These are phyloP conservation scores for Amblyjoppa fuscipennis DNA, from an alignment of 2,888 invertebrate species.

Conservation along the genomic window DNA sequence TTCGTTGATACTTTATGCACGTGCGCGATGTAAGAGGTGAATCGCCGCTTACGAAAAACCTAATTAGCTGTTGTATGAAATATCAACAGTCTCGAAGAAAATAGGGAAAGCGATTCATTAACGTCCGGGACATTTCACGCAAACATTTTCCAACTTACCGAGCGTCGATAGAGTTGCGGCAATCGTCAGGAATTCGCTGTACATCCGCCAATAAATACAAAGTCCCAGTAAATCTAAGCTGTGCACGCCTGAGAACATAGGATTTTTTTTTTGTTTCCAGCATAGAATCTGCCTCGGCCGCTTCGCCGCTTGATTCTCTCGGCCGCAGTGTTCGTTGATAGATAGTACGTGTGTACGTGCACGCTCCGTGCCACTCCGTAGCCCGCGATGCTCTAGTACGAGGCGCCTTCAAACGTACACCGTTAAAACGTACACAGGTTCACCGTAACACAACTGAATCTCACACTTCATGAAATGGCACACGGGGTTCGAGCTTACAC, in stretches of 20 bases:
- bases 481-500: no score
- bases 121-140: no score
- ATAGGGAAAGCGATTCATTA: no score
- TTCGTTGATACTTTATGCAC: no score
- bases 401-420: background rate
- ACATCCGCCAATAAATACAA: background rate
- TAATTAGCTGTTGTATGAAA: no score
- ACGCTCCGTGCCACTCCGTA: background rate
- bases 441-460: no score
- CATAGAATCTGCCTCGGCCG: background rate
- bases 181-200: background rate
- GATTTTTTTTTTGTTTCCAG: background rate
- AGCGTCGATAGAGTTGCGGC: background rate
- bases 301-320: background rate
- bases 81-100: no score
- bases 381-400: conserved; percentile 25
- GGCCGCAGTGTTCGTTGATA: background rate
- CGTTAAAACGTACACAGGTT: no score
- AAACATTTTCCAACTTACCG: background rate
- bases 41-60: no score
- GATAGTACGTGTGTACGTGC: background rate
- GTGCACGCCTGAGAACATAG: background rate
- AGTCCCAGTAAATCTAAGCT: background rate
- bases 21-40: no score
- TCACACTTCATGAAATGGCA: no score